Base-by-base conservation (phyloP, 2,113 vertebrate genomes). In the Tachycineta bicolor region DNA sequence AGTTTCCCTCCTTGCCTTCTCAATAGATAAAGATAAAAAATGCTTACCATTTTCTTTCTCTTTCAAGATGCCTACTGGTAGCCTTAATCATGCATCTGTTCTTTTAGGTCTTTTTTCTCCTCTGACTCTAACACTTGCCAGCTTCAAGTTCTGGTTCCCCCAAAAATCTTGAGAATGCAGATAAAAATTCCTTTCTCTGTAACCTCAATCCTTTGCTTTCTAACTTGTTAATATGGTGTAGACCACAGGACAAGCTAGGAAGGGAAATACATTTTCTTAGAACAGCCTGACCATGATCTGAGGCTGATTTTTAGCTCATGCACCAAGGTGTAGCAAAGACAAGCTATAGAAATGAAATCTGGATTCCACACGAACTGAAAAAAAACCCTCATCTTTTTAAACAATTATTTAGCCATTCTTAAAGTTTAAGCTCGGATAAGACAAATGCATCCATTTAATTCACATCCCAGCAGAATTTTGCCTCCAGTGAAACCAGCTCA, bases 111-210 rank as follows among this genome's bases (percentile, higher is more conserved):
- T 33, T 71, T 76, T 76, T 83, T 67, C 8, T 17, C 9, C 33
- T 80, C 46, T 94, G 82, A 83, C 71, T 95, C 71, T 94, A 86
- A 87, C 43, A 87, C 47, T 74, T 93, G 67, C 2, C 19, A 88
- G 12, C 16, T 93, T 89, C 58, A 68, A 73, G 31, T 87, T 52
- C 82, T 87, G 46, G 15, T 84, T 87, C 29, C 69, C 31, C 44
- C 9, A 23, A 95, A 92, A 71, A 43, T 50, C 74, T 49, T 71
- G 60, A 81, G 29, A 74, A 77, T 34, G 23, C 8, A 55, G 43
- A 81, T 58, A 80, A 95, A 85, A 86, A 78, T 67, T 79, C 29
- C 43, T 62, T 52, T 50, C 39, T 67, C 49, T 13, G 58, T 73
- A 91, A 69, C 24, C 22, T 67, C 47, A 46, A 18, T 55, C 11